These are phyloP conservation scores for Catostylus mosaicus DNA, from an alignment of 30 jellyfish, hydroid and myxozoan species.

Conservation along the genomic window DNA sequence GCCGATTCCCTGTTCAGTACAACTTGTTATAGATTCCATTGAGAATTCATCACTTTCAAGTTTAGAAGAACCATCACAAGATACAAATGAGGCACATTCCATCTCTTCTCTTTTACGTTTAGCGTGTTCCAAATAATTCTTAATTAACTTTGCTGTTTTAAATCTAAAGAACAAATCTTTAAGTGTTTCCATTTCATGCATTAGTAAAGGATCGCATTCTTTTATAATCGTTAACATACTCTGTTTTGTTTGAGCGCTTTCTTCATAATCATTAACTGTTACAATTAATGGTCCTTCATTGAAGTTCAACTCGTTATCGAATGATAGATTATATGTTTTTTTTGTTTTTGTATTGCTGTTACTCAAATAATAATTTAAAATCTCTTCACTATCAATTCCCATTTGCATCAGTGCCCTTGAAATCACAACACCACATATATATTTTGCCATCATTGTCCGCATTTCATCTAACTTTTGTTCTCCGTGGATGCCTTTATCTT, in stretches of 20 bases:
- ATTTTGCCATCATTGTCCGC: neutral
- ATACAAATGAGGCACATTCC: too few species aligned
- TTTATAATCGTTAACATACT: neutral
- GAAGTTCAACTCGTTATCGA: neutral
- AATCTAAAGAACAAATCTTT: neutral
- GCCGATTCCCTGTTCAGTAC: slow-evolving; percentile 11
- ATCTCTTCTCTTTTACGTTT: neutral
- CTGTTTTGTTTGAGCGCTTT: neutral
- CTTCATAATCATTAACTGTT: neutral
- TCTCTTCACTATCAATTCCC: slow-evolving; percentile 10
- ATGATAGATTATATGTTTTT: neutral
- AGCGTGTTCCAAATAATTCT: neutral
- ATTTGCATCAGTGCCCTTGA: slow-evolving; percentile 18
- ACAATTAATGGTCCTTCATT: neutral
- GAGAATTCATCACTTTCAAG: neutral
- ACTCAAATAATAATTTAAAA: neutral
- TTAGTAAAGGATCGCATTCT: slow-evolving; percentile 12
- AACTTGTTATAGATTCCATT: neutral
- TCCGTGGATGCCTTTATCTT: neutral
- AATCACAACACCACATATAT: neutral
- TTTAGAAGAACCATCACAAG: neutral
- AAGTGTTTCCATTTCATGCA: slow-evolving; percentile 10
- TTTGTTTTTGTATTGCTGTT: neutral
- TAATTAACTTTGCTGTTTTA: neutral
- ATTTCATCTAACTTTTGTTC: neutral